Evolutionary conservation across 2,888 invertebrate species (phyloP).

Genomic region (Girardia tigrina): DNA sequence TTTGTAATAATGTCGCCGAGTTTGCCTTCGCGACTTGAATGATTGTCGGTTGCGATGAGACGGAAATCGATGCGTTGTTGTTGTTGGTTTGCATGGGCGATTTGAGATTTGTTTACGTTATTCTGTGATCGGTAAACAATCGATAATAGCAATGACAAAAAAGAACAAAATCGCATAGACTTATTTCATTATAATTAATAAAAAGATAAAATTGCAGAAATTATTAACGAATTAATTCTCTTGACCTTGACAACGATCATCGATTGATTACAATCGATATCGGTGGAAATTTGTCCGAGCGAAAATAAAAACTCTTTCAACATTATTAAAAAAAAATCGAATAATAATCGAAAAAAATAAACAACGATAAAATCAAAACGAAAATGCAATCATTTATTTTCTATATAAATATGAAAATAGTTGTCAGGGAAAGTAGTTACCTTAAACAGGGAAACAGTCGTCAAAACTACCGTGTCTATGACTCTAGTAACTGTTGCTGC

Average conservation of each 20-base stretch:
- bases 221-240: background rate
- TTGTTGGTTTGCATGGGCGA: background rate
- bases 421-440: background rate
- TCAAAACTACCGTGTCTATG: conserved; percentile 53
- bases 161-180: too few relatives aligned
- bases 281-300: too few relatives aligned
- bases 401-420: background rate
- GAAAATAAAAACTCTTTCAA: too few relatives aligned
- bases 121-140: background rate
- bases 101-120: background rate
- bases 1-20: background rate
- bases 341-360: too few relatives aligned
- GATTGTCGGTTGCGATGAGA: background rate
- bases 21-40: background rate
- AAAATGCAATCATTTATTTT: background rate
- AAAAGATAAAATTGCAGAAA: background rate
- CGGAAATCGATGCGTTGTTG: background rate
- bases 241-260: background rate
- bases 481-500: conserved; percentile 38
- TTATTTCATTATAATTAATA: too few relatives aligned
- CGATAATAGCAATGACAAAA: background rate
- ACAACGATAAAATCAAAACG: too few relatives aligned
- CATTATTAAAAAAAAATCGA: too few relatives aligned
- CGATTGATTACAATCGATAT: too few relatives aligned
- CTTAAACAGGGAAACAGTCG: conserved; percentile 48